Base-by-base conservation (phyloP, 2,888 invertebrate species). In the Cyclophora punctaria region DNA sequence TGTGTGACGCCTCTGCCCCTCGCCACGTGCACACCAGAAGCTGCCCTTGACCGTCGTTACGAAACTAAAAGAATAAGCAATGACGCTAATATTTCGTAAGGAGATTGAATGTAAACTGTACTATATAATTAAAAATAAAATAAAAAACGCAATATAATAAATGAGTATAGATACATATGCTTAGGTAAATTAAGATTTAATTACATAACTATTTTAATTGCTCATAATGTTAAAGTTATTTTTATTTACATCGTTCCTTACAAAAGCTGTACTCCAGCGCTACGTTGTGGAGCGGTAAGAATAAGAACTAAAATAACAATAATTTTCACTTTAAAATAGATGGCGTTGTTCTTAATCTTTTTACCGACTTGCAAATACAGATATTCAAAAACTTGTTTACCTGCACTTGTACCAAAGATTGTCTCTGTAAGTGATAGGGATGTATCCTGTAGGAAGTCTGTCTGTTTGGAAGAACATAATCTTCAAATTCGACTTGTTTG, bases 1-100 rank as follows among this genome's bases (percentile, higher is more conserved):
- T 73, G 62, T 81, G 87, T 33, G 86, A 75, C 2, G 72, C 65
- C 42, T 88, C 85, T 5, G 80, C 79, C 2, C 84, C 79, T 3
- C 87, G 79, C 73, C 92, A 89, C 48, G 90, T 89, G 65, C 94
- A 94, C 2, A 92, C 89, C 47, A 83, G 78, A 45, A 93, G 71
- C 47, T 75, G 78, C 0, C 91, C 91, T 64, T 88, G 89, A 0
- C 86, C 89, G 34, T 78, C 75, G 49, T 90, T 90, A 59, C 90
- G 89, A 60, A 93, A 82, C 88, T 90, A 52, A 45, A 63, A 49
- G 52, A 52, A 52, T 41, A 34, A 44, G 4, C 3, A 5, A 7
- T n/a, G n/a, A n/a, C n/a, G n/a, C n/a, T n/a, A n/a, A n/a, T 20
- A 20, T 5, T 20, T 20, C 33, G 5, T 20, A 20, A 20, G 7